phyloP scores from a whole-genome alignment of 2,888 invertebrate genomes.

The Lamellibrachia columna region DNA sequence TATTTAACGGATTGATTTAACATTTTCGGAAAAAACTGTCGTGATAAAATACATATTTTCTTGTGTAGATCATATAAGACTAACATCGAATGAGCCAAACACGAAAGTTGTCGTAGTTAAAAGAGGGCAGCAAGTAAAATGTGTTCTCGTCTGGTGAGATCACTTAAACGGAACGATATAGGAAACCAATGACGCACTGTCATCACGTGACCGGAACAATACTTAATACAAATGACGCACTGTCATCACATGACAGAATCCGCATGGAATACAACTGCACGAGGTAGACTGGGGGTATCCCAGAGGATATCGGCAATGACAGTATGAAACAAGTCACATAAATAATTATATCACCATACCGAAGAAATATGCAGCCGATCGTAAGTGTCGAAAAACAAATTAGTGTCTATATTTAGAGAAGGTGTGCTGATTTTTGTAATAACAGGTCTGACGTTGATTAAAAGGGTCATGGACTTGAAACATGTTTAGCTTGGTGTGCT shows the following conservation, averaged over 20 bases:
- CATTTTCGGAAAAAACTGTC: too few species aligned
- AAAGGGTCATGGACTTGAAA: too few species aligned
- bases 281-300: not conserved
- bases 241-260: not conserved
- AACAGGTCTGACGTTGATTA: not conserved
- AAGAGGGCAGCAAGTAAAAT: not conserved
- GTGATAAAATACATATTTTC: too few species aligned
- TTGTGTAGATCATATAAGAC: too few species aligned
- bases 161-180: not conserved
- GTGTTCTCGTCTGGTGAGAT: not conserved
- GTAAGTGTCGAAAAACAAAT: not conserved
- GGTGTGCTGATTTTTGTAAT: not conserved
- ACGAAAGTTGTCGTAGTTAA: not conserved
- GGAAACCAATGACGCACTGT: not conserved
- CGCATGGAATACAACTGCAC: not conserved
- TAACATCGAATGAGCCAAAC: too few species aligned
- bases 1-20: too few species aligned
- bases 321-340: not conserved
- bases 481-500: too few species aligned
- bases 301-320: not conserved
- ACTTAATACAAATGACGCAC: not conserved
- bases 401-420: not conserved
- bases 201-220: slow-evolving; percentile 12
- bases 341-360: not conserved
- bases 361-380: not conserved